phyloP scores from a whole-genome alignment of 1,140 invertebrate species.

The Marisa cornuarietis region DNA sequence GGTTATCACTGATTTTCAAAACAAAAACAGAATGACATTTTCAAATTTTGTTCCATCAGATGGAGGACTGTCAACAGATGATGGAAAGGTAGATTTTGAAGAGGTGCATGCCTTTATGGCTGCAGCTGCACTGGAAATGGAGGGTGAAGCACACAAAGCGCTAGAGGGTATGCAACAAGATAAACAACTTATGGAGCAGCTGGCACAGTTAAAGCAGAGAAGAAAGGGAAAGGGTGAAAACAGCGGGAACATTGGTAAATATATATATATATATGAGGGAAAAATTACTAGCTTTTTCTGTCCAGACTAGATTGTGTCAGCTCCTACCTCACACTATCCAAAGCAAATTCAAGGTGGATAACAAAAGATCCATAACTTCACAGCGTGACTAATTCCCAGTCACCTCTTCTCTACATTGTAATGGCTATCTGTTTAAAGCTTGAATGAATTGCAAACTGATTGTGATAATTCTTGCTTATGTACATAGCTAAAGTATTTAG shows the following conservation, averaged over 20 bases:
- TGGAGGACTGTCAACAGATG: background rate
- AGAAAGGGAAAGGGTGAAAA: conserved; percentile 28
- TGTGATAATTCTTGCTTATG: too few species aligned
- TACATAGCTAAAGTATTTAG: too few species aligned
- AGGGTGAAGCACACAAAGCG: conserved; percentile 55
- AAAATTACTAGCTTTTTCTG: background rate
- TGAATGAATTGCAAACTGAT: too few species aligned
- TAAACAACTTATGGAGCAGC: conserved; percentile 55
- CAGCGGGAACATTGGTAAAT: background rate
- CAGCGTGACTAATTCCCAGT: too few species aligned
- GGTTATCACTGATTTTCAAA: too few species aligned
- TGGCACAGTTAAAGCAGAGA: conserved; percentile 47
- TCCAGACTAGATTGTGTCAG: too few species aligned
- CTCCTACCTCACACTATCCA: background rate
- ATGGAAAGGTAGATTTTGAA: conserved; percentile 40
- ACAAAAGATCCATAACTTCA: too few species aligned
- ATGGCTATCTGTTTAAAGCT: too few species aligned
- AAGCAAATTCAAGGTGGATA: background rate
- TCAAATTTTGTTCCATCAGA: too few species aligned
- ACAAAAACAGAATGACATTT: too few species aligned
- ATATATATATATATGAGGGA: background rate
- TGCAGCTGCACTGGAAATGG: conserved; percentile 50
- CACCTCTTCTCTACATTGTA: too few species aligned
- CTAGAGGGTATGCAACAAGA: conserved; percentile 56
- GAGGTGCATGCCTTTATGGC: conserved; percentile 55